Conservation (phyloP, 2,797 vertebrate genomes). For the Paedocypris micromegethes region DNA sequence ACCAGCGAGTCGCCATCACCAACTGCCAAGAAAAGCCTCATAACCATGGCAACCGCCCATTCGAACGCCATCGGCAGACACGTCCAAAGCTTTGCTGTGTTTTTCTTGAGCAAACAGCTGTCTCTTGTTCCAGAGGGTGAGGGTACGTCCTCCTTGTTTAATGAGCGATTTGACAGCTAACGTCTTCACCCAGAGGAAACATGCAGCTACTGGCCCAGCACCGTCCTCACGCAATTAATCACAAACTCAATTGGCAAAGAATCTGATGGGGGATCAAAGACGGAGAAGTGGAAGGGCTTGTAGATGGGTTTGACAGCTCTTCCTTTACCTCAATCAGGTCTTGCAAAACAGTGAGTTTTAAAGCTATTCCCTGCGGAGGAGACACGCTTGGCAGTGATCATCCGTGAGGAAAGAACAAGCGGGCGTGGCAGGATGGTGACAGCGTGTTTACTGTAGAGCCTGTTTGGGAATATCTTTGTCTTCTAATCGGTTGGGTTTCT, state of each 20-base stretch:
- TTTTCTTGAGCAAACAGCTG: conserved; percentile 51
- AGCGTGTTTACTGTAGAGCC: conserved; percentile 36
- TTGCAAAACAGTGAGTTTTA: conserved; percentile 36
- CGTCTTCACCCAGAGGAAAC: conserved; percentile 43
- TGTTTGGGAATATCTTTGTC: conserved; percentile 15
- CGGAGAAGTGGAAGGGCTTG: conserved; percentile 35
- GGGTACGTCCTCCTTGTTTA: conserved; percentile 42
- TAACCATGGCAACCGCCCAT: conserved; percentile 47
- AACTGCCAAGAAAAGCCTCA: conserved; percentile 48
- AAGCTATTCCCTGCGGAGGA: conserved; percentile 25
- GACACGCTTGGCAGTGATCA: conserved; percentile 30
- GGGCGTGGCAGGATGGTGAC: conserved; percentile 42
- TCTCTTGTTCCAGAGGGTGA: conserved; percentile 33
- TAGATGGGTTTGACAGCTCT: conserved; percentile 45
- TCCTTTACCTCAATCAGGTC: conserved; percentile 33
- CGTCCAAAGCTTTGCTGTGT: conserved; percentile 32
- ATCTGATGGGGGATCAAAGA: conserved; percentile 43
- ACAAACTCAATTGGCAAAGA: conserved; percentile 50
- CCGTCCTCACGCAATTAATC: conserved; percentile 53
- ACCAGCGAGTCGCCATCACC: conserved; percentile 32
- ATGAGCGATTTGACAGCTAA: conserved; percentile 49
- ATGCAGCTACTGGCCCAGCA: conserved; percentile 58
- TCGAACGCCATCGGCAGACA: conserved; percentile 30
- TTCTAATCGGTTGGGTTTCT: conserved; percentile 9
- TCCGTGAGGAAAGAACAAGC: conserved; percentile 35